phyloP scores from a whole-genome alignment of 2,888 invertebrate genomes.

The Sinotaia quadrata region DNA sequence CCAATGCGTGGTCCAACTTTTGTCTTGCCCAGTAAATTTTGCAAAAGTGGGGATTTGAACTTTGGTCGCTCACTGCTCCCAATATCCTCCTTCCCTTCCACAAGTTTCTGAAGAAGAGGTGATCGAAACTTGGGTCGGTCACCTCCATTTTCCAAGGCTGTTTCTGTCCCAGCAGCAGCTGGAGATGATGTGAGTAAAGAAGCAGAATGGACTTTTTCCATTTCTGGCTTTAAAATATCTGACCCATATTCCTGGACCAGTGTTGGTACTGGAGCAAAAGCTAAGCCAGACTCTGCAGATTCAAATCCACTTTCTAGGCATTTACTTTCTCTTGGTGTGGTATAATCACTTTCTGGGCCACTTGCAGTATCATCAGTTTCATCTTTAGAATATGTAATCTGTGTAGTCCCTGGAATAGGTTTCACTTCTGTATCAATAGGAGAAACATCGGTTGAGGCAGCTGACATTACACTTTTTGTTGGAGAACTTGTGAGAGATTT shows the following conservation, averaged over 20 bases:
- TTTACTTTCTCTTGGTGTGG: slow-evolving; percentile 3
- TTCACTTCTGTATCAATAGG: slow-evolving; percentile 22
- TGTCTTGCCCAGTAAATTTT: slow-evolving; percentile 63
- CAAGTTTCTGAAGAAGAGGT: slow-evolving; percentile 64
- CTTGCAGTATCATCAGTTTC: background rate
- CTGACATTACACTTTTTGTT: slow-evolving; percentile 43
- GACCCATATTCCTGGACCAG: background rate
- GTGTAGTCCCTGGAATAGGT: background rate
- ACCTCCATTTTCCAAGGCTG: slow-evolving; percentile 30
- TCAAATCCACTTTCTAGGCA: background rate
- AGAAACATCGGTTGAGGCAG: slow-evolving; percentile 18
- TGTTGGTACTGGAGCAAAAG: background rate
- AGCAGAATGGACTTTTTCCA: background rate
- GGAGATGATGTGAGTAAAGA: background rate
- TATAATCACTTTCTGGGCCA: slow-evolving; percentile 5
- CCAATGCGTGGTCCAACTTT: slow-evolving; percentile 50
- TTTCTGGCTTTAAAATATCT: background rate
- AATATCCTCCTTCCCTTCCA: slow-evolving; percentile 47
- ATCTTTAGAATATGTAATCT: background rate
- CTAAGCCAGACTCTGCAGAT: background rate
- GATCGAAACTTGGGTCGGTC: slow-evolving; percentile 62
- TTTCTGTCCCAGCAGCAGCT: background rate
- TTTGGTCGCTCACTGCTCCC: slow-evolving; percentile 53
- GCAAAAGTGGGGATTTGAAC: slow-evolving; percentile 66
- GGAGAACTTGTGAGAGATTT: slow-evolving; percentile 52